A percentile compares a stretch with the other conserved stretches of the same genome.
phyloP scores from a whole-genome alignment of 2,797 vertebrate genomes.

The Natrix natrix region DNA sequence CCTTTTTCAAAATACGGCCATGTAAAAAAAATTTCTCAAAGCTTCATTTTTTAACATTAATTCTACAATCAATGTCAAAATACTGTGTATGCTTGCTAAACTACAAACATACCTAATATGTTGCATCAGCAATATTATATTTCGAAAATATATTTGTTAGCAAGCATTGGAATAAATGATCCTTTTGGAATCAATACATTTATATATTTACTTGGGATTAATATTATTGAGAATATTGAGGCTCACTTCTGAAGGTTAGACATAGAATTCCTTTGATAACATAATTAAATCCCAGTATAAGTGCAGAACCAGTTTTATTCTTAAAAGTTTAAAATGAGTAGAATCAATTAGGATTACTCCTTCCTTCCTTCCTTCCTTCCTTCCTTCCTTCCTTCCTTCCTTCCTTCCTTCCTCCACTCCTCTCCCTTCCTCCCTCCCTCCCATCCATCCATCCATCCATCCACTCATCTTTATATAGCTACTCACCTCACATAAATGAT shows the following conservation, averaged over 20 bases:
- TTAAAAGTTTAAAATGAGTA: neutral
- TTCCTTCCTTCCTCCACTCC: too few relatives aligned
- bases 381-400: too few relatives aligned
- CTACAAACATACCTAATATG: slow-evolving; percentile 18
- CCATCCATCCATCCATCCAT: too few relatives aligned
- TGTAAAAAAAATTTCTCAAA: slow-evolving; percentile 11
- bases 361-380: too few relatives aligned
- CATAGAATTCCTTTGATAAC: neutral
- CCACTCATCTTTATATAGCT: neutral
- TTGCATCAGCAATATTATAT: slow-evolving; percentile 36
- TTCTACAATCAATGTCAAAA: slow-evolving; percentile 37
- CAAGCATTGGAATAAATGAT: slow-evolving; percentile 44
- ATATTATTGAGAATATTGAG: neutral
- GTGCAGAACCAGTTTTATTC: neutral
- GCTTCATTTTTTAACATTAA: slow-evolving; percentile 16
- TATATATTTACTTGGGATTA: neutral
- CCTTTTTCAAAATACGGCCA: slow-evolving; percentile 38
- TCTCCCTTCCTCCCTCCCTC: too few relatives aligned
- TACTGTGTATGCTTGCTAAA: slow-evolving; percentile 27
- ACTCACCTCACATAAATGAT: neutral
- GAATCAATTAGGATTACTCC: neutral
- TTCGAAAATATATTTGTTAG: slow-evolving; percentile 28
- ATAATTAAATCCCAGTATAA: neutral
- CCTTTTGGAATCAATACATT: neutral
- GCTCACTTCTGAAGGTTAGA: neutral